These are phyloP conservation scores for Eumerus sabulonum DNA, from an alignment of 2,888 invertebrate species.

Conservation along the genomic window DNA sequence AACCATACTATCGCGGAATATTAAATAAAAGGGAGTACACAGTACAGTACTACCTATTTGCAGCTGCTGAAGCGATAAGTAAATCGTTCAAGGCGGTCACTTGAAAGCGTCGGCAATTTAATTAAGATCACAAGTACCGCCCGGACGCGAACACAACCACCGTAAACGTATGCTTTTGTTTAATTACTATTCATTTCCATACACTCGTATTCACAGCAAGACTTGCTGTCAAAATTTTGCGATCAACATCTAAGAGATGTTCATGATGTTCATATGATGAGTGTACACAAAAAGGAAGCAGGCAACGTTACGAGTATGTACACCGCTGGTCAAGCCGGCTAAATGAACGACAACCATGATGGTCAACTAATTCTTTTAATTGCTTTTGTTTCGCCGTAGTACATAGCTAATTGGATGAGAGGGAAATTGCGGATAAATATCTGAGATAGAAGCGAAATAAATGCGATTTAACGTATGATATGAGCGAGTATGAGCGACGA, in stretches of 20 bases:
- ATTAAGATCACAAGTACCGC: constrained; percentile 64
- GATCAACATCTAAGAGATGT: too few relatives aligned
- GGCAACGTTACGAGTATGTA: constrained; percentile 19
- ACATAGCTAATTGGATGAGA: constrained; percentile 35
- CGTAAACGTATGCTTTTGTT: constrained; percentile 39
- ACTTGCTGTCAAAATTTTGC: constrained; percentile 6
- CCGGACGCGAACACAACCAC: too few relatives aligned
- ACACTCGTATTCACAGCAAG: constrained; percentile 13
- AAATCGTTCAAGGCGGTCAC: constrained; percentile 17
- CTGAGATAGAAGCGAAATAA: constrained; percentile 41
- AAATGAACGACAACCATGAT: constrained; percentile 31
- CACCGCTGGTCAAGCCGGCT: constrained; percentile 34
- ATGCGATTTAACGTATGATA: constrained; percentile 24
- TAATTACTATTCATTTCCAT: constrained; percentile 43
- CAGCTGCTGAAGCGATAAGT: too few relatives aligned
- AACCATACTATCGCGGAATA: too few relatives aligned
- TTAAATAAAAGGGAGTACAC: too few relatives aligned
- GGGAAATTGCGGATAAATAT: constrained; percentile 60
- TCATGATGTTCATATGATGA: background rate
- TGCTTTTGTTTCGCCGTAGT: constrained; percentile 44
- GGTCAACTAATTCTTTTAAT: constrained; percentile 63
- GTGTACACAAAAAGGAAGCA: constrained; percentile 19
- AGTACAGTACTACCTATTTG: too few relatives aligned
- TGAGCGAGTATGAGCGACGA: constrained; percentile 6
- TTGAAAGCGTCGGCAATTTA: constrained; percentile 54